A percentile compares a stretch with the other conserved stretches of the same genome.
phyloP scores from a whole-genome alignment of 2,888 invertebrate species.

The Zelleria hepariella region DNA sequence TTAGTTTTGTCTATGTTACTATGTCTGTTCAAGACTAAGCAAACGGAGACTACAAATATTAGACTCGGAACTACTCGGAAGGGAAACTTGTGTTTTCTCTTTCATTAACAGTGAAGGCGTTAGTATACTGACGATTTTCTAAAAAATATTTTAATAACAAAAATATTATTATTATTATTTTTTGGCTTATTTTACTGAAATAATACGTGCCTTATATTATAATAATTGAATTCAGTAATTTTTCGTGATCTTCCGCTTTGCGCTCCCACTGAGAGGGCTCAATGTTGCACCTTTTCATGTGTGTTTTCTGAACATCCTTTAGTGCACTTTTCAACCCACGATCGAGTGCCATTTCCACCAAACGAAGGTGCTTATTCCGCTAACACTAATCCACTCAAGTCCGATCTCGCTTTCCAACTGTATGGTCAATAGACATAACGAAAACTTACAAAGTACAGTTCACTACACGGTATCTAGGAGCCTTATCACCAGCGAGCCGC shows the following conservation, averaged over 20 bases:
- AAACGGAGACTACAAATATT: background rate
- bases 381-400: background rate
- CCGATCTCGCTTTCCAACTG: background rate
- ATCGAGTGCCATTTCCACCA: background rate
- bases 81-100: background rate
- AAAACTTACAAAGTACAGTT: background rate
- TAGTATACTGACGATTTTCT: background rate
- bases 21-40: background rate
- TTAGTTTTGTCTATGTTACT: background rate
- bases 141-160: too few relatives aligned
- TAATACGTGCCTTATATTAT: too few relatives aligned
- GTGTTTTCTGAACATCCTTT: too few relatives aligned
- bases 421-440: background rate
- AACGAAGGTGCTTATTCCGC: background rate
- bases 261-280: too few relatives aligned
- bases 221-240: too few relatives aligned
- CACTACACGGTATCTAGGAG: background rate
- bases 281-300: too few relatives aligned
- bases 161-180: too few relatives aligned
- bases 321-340: background rate
- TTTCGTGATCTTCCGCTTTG: too few relatives aligned
- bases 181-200: too few relatives aligned
- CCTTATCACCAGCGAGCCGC: too few relatives aligned
- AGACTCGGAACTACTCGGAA: too few relatives aligned
- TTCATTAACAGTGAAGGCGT: background rate